Base-by-base conservation (phyloP, 2,888 invertebrate species). In the Acleris laterana region DNA sequence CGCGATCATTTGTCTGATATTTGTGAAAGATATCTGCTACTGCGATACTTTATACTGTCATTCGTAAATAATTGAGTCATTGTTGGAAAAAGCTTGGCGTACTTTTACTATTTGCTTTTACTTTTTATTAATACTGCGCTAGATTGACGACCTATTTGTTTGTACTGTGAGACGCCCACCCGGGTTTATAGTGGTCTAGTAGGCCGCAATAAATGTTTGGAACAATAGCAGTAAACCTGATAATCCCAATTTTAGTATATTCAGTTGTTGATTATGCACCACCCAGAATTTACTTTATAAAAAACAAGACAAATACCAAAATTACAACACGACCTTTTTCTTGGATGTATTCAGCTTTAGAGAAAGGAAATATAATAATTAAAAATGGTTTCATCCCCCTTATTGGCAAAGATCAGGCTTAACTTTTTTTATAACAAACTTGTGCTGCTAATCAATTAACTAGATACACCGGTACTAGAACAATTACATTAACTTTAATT, bases 101-200 rank as follows among this genome's bases (percentile, higher is more conserved):
- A 78, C 77, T 79, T 77, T 80, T 77, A 76, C 78, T 82, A 75
- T 77, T 66, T 51, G 61, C 56, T 66, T 65, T 61, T 66, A 66
- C 78, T 82, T 76, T 77, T 65, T 60, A 42, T 59, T 64, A 38
- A 62, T 68, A 68, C 25, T 70, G 61, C 63, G 65, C 46, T 56
- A 25, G 78, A 75, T 76, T 74, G 74, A 57, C 73, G 73, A 70
- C 77, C 76, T 72, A 75, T 76, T 72, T 75, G 20, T 60, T 71
- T 32, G 63, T 74, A 74, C 71, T 68, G 59, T 72, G 57, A 22
- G 59, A 62, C 56, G 16, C 42, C 17, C 19, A 22, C n/a, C 55
- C 20, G 9, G 9, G 55, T 68, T 77, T 70, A 73, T 68, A 63
- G 64, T 69, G 63, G 68, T 1, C 74, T 77, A 72, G 77, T 1